Evolutionary conservation across 2,797 vertebrate species (phyloP).

Genomic region (Mastacembelus armatus): DNA sequence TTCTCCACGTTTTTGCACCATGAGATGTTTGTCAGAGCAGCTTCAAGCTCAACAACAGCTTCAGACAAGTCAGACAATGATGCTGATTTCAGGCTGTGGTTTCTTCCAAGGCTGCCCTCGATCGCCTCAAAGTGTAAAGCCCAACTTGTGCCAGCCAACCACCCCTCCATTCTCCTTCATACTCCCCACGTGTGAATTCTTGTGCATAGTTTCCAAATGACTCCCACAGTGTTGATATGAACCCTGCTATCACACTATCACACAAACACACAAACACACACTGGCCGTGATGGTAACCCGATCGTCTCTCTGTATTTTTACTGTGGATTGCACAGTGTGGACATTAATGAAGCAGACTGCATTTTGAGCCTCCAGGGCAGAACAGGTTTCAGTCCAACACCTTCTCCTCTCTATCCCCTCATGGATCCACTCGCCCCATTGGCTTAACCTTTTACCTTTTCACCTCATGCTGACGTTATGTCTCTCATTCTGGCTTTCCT

Average conservation of each 20-base stretch:
- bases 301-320: slow-evolving; percentile 75
- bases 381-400: neutral
- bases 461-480: slow-evolving; percentile 61
- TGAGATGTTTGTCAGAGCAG: neutral
- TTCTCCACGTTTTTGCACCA: neutral
- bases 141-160: slow-evolving; percentile 65
- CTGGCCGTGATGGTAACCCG: slow-evolving; percentile 63
- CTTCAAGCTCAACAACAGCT: slow-evolving; percentile 19
- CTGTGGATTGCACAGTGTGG: slow-evolving; percentile 55
- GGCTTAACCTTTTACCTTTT: slow-evolving; percentile 67
- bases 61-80: neutral
- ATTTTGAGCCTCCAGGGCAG: slow-evolving; percentile 55
- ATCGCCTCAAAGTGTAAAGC: slow-evolving; percentile 75
- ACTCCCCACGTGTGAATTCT: slow-evolving; percentile 75
- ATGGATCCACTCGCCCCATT: neutral
- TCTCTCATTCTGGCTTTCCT: slow-evolving; percentile 55
- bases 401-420: neutral
- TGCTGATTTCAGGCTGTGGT: slow-evolving; percentile 28
- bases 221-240: slow-evolving; percentile 61
- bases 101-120: slow-evolving; percentile 59
- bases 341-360: slow-evolving; percentile 43
- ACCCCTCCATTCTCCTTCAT: slow-evolving; percentile 48
- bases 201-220: slow-evolving; percentile 85
- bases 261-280: slow-evolving; percentile 38
- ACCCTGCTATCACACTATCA: slow-evolving; percentile 15